phyloP scores from a whole-genome alignment of 2,888 invertebrate genomes.

The Zygaena filipendulae region DNA sequence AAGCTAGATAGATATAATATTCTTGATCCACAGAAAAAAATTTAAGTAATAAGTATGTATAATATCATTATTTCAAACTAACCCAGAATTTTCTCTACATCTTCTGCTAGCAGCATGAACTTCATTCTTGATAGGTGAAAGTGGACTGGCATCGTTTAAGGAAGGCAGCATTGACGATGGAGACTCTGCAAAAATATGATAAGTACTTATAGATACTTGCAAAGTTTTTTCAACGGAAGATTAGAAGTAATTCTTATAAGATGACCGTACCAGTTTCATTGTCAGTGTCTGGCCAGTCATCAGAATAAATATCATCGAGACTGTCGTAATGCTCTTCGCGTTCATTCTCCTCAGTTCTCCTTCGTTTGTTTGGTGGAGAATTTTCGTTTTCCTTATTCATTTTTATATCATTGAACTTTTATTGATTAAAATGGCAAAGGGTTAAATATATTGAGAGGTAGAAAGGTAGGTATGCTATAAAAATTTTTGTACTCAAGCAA shows the following conservation, averaged over 20 bases:
- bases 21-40: too few relatives aligned
- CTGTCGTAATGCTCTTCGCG: conserved; percentile 32
- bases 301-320: conserved; percentile 34
- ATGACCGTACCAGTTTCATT: conserved; percentile 33
- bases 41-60: too few relatives aligned
- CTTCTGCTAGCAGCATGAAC: conserved; percentile 55
- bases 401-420: conserved; percentile 10
- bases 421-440: too few relatives aligned
- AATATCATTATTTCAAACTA: too few relatives aligned
- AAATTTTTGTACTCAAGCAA: too few relatives aligned
- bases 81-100: conserved; percentile 64
- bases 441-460: too few relatives aligned
- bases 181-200: conserved; percentile 72
- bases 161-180: conserved; percentile 70
- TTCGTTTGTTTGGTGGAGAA: conserved; percentile 35
- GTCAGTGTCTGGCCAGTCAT: conserved; percentile 51
- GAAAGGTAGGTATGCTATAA: too few relatives aligned
- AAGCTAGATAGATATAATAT: too few relatives aligned
- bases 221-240: not conserved
- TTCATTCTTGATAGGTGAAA: conserved; percentile 69
- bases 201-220: not conserved
- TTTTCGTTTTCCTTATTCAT: conserved; percentile 53
- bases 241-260: conserved; percentile 2
- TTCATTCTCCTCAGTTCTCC: conserved; percentile 35
- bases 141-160: conserved; percentile 66